Evolutionary conservation across 1,140 invertebrate species (phyloP), one percentile per base, ranked within the genome.

Genomic region (Acarapis woodi): DNA sequence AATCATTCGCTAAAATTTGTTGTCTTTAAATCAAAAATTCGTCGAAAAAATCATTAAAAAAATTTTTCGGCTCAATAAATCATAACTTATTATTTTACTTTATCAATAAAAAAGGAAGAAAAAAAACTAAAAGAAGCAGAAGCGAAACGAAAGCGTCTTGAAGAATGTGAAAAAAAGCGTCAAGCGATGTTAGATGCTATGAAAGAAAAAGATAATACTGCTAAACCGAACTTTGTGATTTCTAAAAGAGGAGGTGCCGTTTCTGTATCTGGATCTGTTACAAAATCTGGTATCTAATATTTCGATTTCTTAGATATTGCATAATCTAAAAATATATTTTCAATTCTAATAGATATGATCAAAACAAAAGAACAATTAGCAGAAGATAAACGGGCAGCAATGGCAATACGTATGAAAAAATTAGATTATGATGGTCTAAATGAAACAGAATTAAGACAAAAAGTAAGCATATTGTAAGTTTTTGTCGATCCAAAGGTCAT

Each of bases 311-410:
- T 16, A 16, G n/a, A n/a, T n/a, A n/a, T n/a, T n/a, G n/a, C n/a
- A n/a, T n/a, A 50, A 38, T 47, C 76, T 69, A 71, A 77, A 54
- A 76, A 73, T 62, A 65, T 82, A 40, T 68, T 71, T 50, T 75
- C 73, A 48, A 79, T 77, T 52, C 36, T 37, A 25, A 20, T 23
- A 2, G 42, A 43, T 57, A 70, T 87, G 53, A 83, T 79, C 62
- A 94, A 96, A 67, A 93, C 88, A 56, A 93, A 88, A 63, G 90
- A 97, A 60, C 88, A 97, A 60, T 61, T 96, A 49, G 88, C 90
- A 56, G 85, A 93, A 57, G 83, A 94, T 60, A 96, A 96, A 68
- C 87, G 77, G 57, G 88, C 90, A 55, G 87, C 85, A 38, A 62
- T 96, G 46, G 74, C 73, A 50, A 80, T 93, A 64, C 76, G 85